These are phyloP conservation scores for Ostrea edulis DNA, from an alignment of 1,140 invertebrate genomes.

Conservation along the genomic window DNA sequence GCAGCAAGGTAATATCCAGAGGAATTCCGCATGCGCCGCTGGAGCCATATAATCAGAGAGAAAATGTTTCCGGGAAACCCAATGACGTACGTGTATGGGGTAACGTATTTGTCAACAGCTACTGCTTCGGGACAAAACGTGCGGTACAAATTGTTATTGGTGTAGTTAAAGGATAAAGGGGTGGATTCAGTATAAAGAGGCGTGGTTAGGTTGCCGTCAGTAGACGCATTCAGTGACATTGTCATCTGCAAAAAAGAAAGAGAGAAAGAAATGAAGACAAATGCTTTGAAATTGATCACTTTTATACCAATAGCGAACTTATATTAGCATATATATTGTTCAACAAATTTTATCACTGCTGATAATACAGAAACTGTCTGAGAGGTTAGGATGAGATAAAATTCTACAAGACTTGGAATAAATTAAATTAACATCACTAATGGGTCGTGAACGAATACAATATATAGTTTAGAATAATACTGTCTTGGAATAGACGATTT, in stretches of 20 bases:
- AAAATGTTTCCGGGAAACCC: constrained; percentile 74
- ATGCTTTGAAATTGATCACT: background rate
- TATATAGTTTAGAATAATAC: no score
- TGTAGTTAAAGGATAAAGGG: background rate
- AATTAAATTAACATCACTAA: background rate
- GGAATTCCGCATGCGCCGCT: constrained; percentile 70
- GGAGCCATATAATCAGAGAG: constrained; percentile 72
- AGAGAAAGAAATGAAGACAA: background rate
- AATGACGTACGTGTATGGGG: constrained; percentile 67
- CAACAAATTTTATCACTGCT: no score
- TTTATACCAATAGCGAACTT: no score
- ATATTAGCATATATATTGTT: no score
- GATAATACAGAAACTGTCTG: no score
- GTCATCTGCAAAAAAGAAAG: background rate
- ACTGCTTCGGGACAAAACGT: constrained; percentile 42
- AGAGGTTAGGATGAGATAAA: no score
- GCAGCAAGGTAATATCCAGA: constrained; percentile 75
- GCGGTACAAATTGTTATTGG: background rate
- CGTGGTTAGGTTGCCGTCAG: constrained; percentile 2
- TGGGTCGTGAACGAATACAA: background rate
- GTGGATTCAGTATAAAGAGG: background rate
- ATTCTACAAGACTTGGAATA: no score
- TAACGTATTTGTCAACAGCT: constrained; percentile 63
- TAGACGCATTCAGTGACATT: background rate
- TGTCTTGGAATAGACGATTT: no score